These are phyloP conservation scores for Atta colombica DNA, from an alignment of 1,140 invertebrate genomes.

Conservation along the genomic window DNA sequence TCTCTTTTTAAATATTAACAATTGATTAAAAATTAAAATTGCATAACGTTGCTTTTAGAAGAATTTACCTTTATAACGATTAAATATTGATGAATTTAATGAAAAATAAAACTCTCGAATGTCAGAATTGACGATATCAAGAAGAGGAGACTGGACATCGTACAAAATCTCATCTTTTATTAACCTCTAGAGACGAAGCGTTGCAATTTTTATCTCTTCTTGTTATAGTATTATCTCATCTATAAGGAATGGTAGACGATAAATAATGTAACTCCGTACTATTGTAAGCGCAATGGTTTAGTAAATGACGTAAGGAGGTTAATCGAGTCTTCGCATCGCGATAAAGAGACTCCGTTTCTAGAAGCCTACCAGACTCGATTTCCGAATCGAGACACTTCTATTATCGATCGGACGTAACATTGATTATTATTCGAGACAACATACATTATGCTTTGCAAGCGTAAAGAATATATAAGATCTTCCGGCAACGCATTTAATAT, in stretches of 20 bases:
- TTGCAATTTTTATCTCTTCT: conserved; percentile 47
- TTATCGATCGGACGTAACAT: conserved; percentile 19
- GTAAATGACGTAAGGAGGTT: conserved; percentile 60
- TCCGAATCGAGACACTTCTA: conserved; percentile 44
- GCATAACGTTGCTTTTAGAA: conserved; percentile 18
- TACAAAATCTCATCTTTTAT: conserved; percentile 49
- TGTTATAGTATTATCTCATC: conserved; percentile 55
- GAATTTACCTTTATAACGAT: conserved; percentile 29
- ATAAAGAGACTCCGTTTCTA: conserved; percentile 36
- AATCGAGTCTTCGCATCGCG: conserved; percentile 60
- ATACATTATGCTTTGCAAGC: too few relatives aligned
- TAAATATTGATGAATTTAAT: conserved; percentile 25
- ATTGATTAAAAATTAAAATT: conserved; percentile 41
- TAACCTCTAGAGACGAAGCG: conserved; percentile 21
- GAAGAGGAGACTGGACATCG: background rate
- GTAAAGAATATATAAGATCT: background rate
- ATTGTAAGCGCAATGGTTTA: conserved; percentile 52
- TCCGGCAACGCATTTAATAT: background rate
- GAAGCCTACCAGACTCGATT: conserved; percentile 49
- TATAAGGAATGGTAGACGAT: conserved; percentile 43
- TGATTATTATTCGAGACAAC: conserved; percentile 23
- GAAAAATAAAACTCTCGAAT: conserved; percentile 40
- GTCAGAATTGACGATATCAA: conserved; percentile 42
- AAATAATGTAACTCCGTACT: conserved; percentile 51
- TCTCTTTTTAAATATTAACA: conserved; percentile 33